Conservation (phyloP, 2,113 vertebrate species). For the Periophthalmodon schlosseri region DNA sequence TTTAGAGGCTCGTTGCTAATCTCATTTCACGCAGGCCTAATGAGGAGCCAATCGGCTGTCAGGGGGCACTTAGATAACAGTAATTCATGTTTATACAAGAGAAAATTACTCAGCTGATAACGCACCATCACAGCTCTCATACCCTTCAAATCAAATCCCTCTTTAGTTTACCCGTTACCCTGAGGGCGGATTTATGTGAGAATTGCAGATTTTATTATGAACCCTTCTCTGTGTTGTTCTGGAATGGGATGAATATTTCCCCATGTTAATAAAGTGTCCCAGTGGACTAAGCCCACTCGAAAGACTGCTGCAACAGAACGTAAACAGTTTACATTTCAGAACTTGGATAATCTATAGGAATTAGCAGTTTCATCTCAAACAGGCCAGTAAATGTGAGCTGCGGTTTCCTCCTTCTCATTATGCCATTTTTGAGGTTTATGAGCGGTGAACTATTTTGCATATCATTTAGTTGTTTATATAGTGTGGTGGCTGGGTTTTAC, state of each 20-base stretch:
- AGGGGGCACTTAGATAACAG: constrained; percentile 72
- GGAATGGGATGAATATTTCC: constrained; percentile 53
- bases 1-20: constrained; percentile 73
- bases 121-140: constrained; percentile 57
- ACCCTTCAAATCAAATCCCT: constrained; percentile 67
- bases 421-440: neutral
- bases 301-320: neutral
- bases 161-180: constrained; percentile 66
- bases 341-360: neutral
- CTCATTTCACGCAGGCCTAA: constrained; percentile 75
- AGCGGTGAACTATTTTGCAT: neutral
- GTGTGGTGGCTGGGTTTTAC: neutral
- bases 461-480: neutral
- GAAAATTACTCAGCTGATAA: constrained; percentile 72
- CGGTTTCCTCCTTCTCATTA: neutral
- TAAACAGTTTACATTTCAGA: neutral
- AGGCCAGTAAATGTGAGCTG: neutral
- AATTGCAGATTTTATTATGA: constrained; percentile 76
- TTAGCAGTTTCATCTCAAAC: neutral
- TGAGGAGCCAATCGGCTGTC: constrained; percentile 75
- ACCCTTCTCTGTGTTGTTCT: constrained; percentile 60
- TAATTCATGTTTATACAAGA: constrained; percentile 78
- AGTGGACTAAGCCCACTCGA: constrained; percentile 21
- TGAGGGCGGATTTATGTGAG: constrained; percentile 67
- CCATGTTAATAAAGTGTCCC: constrained; percentile 49